These are phyloP conservation scores for Steatocranus sp. DNA, from an alignment of 2,797 vertebrate species.

Conservation along the genomic window DNA sequence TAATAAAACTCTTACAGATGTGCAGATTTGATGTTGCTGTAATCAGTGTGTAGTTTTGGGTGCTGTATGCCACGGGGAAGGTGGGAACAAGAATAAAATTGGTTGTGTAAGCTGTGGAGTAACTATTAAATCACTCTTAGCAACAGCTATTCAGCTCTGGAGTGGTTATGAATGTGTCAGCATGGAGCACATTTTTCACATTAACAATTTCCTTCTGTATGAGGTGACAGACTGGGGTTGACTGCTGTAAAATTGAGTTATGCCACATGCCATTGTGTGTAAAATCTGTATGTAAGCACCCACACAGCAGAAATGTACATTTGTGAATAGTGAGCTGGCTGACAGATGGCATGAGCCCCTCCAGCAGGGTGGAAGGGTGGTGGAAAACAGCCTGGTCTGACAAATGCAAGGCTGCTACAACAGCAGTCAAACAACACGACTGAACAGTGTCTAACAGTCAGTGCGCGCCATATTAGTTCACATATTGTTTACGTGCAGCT, in stretches of 20 bases:
- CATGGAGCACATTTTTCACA: slow-evolving; percentile 38
- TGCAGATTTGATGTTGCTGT: slow-evolving; percentile 23
- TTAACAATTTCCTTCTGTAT: slow-evolving; percentile 41
- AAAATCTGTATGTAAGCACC: slow-evolving; percentile 52
- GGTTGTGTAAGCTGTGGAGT: slow-evolving; percentile 27
- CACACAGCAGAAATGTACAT: slow-evolving; percentile 39
- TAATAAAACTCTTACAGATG: slow-evolving; percentile 37
- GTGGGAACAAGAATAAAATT: slow-evolving; percentile 11
- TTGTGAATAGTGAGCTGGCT: slow-evolving; percentile 31
- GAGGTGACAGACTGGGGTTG: slow-evolving; percentile 48
- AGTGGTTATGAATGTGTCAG: slow-evolving; percentile 52
- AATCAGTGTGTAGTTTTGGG: neutral
- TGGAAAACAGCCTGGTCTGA: neutral
- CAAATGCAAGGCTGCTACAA: neutral
- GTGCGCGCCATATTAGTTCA: neutral
- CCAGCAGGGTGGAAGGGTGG: neutral
- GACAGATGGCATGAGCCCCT: slow-evolving; percentile 30
- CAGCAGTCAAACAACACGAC: neutral
- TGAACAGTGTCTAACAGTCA: neutral
- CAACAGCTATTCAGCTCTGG: slow-evolving; percentile 35
- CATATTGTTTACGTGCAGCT: neutral
- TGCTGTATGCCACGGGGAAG: neutral
- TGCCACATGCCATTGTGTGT: slow-evolving; percentile 45
- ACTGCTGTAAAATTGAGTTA: slow-evolving; percentile 63
- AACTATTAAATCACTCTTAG: slow-evolving; percentile 43